Evolutionary conservation across 1,140 invertebrate genomes (phyloP), one percentile per base, ranked within the genome.

Genomic region (Cydia fagiglandana): DNA sequence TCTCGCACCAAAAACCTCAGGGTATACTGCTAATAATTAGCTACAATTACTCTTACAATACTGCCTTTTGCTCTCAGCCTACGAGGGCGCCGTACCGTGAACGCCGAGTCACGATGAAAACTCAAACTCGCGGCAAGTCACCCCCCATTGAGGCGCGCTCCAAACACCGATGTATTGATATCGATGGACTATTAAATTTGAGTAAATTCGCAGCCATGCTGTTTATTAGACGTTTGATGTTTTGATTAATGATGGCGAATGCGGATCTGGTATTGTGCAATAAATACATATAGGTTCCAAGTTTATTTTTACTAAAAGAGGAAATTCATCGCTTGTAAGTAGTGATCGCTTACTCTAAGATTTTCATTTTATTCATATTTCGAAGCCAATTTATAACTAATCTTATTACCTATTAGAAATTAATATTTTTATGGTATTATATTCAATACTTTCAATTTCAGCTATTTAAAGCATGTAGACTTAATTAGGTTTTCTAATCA

Each of bases 31-130:
- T 41, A 41, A 41, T 41, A 2, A 41, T 41, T 41, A 41, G 38
- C 38, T 41, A 41, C 38, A 10, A 7, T 41, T 10, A 41, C 38
- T 10, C 38, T 41, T 41, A 41, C 13, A 53, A 53, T 53, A 17
- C 50, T 53, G n/a, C 2, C 6, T 61, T 61, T n/a, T 12, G 5
- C 20, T 61, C 56, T 24, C 56, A 61, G 56, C 6, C 56, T 61
- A 61, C 20, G 24, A 7, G 17, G 20, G 56, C 56, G 56, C 2
- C 56, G 56, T 61, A 61, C 64, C 73, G 79, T 47, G 74, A 64
- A 10, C 79, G 81, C 77, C 30, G 24, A 77, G 86, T 88, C 86
- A 89, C 41, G 80, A 76, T 89, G 87, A 89, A 81, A 64, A n/a
- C 75, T 80, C 75, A 82, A 68, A 78, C 77, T 81, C 76, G 81